phyloP scores from a whole-genome alignment of 2,888 invertebrate species.

The Ophioninae sp. region DNA sequence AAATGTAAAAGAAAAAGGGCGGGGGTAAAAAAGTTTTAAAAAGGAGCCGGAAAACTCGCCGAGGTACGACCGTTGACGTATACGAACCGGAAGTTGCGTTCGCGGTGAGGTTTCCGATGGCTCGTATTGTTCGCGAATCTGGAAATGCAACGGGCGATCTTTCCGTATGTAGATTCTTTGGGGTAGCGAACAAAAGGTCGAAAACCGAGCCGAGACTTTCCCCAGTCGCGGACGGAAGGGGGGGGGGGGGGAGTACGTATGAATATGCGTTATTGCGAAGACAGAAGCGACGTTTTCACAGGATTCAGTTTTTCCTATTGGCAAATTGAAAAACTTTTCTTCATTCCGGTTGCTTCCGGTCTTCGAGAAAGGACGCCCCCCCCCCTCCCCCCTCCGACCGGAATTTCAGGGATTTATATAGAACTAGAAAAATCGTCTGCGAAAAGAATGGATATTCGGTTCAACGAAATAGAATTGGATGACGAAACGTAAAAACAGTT shows the following conservation, averaged over 20 bases:
- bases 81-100: conserved; percentile 44
- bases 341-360: background rate
- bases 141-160: conserved; percentile 31
- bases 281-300: background rate
- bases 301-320: conserved; percentile 17
- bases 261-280: conserved; percentile 21
- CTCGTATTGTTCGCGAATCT: conserved; percentile 45
- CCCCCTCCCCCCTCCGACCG: no score
- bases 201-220: conserved; percentile 39
- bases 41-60: conserved; percentile 17
- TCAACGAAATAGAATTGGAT: background rate
- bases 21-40: conserved; percentile 16
- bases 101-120: conserved; percentile 45
- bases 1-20: conserved; percentile 3
- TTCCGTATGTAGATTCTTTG: conserved; percentile 5
- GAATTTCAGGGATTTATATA: background rate
- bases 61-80: conserved; percentile 20
- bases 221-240: background rate
- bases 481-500: no score
- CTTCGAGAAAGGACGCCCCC: background rate
- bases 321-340: conserved; percentile 49
- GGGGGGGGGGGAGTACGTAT: background rate
- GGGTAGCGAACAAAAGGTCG: conserved; percentile 13
- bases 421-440: background rate
- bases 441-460: background rate